Evolutionary conservation across 2,113 vertebrate species (phyloP), one percentile per base, ranked within the genome.

Genomic region (Etia nguti): DNA sequence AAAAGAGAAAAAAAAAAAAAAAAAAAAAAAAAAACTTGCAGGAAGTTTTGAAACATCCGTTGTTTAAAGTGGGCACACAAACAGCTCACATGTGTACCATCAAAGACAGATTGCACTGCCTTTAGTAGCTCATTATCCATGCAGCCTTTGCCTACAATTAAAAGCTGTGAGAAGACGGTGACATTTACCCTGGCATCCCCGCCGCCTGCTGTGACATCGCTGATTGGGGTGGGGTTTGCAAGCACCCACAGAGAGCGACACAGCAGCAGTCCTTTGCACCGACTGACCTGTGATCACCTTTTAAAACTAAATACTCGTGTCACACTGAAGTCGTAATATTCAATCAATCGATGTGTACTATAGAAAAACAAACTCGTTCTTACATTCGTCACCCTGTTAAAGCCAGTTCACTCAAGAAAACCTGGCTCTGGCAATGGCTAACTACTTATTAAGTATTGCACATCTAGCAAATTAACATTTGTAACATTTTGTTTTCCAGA

Each of bases 391-490:
- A 86, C 90, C 82, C 90, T 92, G 90, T 91, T 81, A 68, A 90
- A 50, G 87, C 93, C 92, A 88, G 87, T 70, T 18, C 60, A 83
- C 90, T 79, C 15, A 24, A 87, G 26, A 79, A 86, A 84, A 85
- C 86, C 88, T 79, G 90, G 73, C 92, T 90, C 92, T 89, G 87
- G 90, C 90, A 90, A 94, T 90, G 92, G 92, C 92, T 93, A 93
- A 93, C 94, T 92, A 96, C 83, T 90, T 52, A 80, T 57, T 82
- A 83, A 88, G 93, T 96, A 96, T 96, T 96, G 96, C 95, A 96
- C 96, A 96, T 95, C 95, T 93, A 96, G 93, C 93, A 94, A 96
- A 95, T 91, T 84, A 95, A 96, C 92, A 95, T 73, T 89, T 91
- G 81, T 93, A 94, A 90, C 92, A 60, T 91, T 86, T 82, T 89